A percentile compares a stretch with the other conserved stretches of the same genome.
These are phyloP conservation scores for Thermophis baileyi DNA, from an alignment of 2,113 vertebrate genomes.

Conservation along the genomic window DNA sequence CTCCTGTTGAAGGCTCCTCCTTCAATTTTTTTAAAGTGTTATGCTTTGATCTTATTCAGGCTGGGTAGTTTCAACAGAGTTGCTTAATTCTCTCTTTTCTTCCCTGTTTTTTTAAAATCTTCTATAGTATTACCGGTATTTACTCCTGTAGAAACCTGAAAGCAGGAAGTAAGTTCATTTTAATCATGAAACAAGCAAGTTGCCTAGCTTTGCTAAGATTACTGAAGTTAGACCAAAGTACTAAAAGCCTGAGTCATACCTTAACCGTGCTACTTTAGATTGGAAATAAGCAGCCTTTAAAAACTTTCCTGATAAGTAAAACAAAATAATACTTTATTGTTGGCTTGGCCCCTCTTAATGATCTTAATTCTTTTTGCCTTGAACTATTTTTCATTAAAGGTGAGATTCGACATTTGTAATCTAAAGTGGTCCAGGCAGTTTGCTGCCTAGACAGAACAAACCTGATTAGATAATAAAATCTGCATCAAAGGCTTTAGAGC, in stretches of 20 bases:
- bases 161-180: conserved; percentile 5
- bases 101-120: background rate
- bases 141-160: background rate
- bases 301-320: conserved; percentile 21
- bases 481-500: background rate
- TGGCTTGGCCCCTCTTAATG: background rate
- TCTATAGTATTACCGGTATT: conserved; percentile 15
- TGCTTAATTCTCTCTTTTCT: background rate
- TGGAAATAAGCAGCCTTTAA: background rate
- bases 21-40: background rate
- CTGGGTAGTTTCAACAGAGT: background rate
- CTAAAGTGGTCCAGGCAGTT: background rate
- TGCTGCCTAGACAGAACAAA: background rate
- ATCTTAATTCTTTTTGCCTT: background rate
- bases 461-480: background rate
- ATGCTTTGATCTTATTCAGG: conserved; percentile 1
- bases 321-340: background rate
- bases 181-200: conserved; percentile 29
- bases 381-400: background rate
- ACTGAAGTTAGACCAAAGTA: conserved; percentile 23
- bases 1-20: background rate
- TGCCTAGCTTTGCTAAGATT: conserved; percentile 32
- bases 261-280: background rate
- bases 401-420: background rate
- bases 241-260: background rate